phyloP scores from a whole-genome alignment of 2,888 invertebrate species.

The Automeris io region DNA sequence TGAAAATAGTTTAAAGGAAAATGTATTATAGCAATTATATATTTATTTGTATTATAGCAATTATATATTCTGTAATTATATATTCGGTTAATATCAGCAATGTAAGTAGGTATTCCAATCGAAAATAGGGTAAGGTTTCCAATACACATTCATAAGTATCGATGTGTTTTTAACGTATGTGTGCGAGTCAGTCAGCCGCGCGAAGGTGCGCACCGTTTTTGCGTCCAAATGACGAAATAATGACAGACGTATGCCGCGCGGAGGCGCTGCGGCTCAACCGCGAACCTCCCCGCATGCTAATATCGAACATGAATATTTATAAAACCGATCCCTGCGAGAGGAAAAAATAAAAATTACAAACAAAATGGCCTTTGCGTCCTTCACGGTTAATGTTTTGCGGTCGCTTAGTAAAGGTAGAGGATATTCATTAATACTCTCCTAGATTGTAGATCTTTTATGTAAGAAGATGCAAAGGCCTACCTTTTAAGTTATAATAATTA shows the following conservation, averaged over 20 bases:
- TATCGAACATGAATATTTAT: constrained; percentile 71
- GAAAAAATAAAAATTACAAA: constrained; percentile 7
- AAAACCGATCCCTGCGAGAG: constrained; percentile 52
- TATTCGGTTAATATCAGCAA: too few relatives aligned
- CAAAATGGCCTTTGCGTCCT: constrained; percentile 3
- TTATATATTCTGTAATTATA: too few relatives aligned
- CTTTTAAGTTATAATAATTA: too few relatives aligned
- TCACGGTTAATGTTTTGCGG: not conserved
- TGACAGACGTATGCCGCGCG: constrained; percentile 53
- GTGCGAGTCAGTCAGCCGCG: constrained; percentile 12
- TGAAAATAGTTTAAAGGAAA: too few relatives aligned
- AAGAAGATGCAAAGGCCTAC: too few relatives aligned
- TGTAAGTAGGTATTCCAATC: too few relatives aligned
- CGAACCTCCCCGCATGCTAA: constrained; percentile 59
- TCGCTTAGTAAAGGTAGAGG: too few relatives aligned
- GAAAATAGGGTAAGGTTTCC: not conserved
- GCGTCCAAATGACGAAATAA: constrained; percentile 69
- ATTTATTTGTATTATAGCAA: too few relatives aligned
- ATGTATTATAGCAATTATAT: too few relatives aligned
- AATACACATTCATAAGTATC: not conserved
- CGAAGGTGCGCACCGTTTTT: constrained; percentile 60
- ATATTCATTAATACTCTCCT: too few relatives aligned
- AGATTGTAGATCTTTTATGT: too few relatives aligned
- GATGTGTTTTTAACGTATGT: constrained; percentile 2
- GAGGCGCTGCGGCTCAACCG: constrained; percentile 28